Conservation (phyloP, 2,797 vertebrate genomes). For the Heterohyrax brucei region DNA sequence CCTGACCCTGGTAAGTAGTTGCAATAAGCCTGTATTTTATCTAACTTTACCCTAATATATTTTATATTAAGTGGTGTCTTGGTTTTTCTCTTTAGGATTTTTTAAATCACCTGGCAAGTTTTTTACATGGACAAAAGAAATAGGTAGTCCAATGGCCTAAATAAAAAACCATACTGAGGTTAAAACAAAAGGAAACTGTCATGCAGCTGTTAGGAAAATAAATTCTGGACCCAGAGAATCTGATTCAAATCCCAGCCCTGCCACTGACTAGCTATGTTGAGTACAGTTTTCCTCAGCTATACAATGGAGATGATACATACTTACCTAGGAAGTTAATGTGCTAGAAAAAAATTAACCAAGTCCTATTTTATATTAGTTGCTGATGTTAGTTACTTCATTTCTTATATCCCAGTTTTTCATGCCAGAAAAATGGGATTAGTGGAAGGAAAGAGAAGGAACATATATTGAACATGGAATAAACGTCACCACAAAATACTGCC, state of each 20-base stretch:
- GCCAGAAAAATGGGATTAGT: not conserved
- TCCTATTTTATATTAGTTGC: not conserved
- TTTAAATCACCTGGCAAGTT: not conserved
- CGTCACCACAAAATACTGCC: not conserved
- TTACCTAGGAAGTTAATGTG: not conserved
- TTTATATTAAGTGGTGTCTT: not conserved
- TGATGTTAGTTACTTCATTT: not conserved
- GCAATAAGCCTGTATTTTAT: not conserved
- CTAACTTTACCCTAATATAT: not conserved
- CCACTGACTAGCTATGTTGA: not conserved
- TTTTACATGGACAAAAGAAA: not conserved
- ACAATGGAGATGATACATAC: not conserved
- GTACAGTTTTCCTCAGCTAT: not conserved
- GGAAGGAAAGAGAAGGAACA: not conserved
- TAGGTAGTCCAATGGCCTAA: not conserved
- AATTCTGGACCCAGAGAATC: not conserved
- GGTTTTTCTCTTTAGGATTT: not conserved
- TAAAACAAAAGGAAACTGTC: not conserved
- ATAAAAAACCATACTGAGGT: not conserved
- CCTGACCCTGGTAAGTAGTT: not conserved
- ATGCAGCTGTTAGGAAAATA: not conserved
- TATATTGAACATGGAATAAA: not conserved
- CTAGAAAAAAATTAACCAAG: not conserved
- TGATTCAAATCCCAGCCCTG: constrained; percentile 35
- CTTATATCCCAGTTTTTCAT: not conserved